A percentile compares a stretch with the other conserved stretches of the same genome.
Conservation (phyloP, 1,140 invertebrate species). For the Bombus soroeensis region DNA sequence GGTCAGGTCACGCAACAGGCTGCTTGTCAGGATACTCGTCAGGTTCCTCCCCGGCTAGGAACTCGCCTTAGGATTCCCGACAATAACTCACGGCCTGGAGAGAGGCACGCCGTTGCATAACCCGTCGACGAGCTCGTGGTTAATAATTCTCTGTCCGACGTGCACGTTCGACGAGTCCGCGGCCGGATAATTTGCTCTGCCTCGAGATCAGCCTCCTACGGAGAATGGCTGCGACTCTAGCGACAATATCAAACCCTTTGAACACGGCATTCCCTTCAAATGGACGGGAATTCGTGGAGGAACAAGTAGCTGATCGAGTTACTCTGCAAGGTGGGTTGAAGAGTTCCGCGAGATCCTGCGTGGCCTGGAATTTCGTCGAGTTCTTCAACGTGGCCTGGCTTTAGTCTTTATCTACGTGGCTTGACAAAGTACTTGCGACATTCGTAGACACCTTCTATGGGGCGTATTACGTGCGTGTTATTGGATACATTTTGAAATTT, state of each 20-base stretch:
- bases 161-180: background rate
- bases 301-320: background rate
- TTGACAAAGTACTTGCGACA: too few relatives aligned
- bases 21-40: slow-evolving; percentile 73
- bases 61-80: slow-evolving; percentile 52
- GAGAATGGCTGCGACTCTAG: background rate
- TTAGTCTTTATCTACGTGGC: too few relatives aligned
- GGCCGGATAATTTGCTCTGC: slow-evolving; percentile 2
- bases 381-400: too few relatives aligned
- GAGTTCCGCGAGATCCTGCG: too few relatives aligned
- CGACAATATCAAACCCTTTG: slow-evolving; percentile 1
- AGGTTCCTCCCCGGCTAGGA: slow-evolving; percentile 54
- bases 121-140: slow-evolving; percentile 1
- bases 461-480: too few relatives aligned
- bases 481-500: too few relatives aligned
- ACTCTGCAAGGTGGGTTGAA: background rate
- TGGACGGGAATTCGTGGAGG: background rate
- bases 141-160: slow-evolving; percentile 52
- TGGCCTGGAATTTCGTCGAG: too few relatives aligned
- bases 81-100: slow-evolving; percentile 38
- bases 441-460: too few relatives aligned
- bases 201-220: background rate
- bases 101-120: background rate
- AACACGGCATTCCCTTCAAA: background rate
- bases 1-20: slow-evolving; percentile 77